A percentile compares a stretch with the other conserved stretches of the same genome.
These are phyloP conservation scores for Plusia festucae DNA, from an alignment of 2,888 invertebrate genomes.

Conservation along the genomic window DNA sequence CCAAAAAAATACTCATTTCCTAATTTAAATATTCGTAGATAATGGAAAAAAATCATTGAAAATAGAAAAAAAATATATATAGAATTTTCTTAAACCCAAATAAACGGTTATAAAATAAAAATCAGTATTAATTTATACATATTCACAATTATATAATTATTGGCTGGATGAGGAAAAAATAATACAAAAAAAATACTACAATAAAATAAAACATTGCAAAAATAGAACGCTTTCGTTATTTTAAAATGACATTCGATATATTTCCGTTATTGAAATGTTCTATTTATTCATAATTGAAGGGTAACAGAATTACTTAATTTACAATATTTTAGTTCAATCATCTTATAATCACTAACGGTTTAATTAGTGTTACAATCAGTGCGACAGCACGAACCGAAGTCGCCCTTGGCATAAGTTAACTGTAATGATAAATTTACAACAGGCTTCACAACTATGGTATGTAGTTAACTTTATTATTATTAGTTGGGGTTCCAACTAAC, in stretches of 20 bases:
- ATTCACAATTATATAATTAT: background rate
- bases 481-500: background rate
- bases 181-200: too few species aligned
- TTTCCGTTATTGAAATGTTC: background rate
- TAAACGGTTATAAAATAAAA: too few species aligned
- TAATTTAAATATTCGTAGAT: too few species aligned
- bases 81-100: too few species aligned
- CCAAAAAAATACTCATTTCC: background rate
- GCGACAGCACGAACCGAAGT: slow-evolving; percentile 29
- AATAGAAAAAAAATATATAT: too few species aligned
- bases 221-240: background rate
- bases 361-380: slow-evolving; percentile 30
- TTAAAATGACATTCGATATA: background rate
- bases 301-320: background rate
- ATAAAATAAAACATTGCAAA: background rate
- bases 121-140: too few species aligned
- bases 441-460: background rate
- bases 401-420: slow-evolving; percentile 32
- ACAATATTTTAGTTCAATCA: background rate
- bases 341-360: slow-evolving; percentile 25
- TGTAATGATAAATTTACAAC: slow-evolving; percentile 24
- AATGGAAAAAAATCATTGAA: background rate
- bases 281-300: background rate
- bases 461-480: background rate
- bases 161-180: background rate